Evolutionary conservation across 2,797 vertebrate species (phyloP).

Genomic region (Anolis apletophallus): DNA sequence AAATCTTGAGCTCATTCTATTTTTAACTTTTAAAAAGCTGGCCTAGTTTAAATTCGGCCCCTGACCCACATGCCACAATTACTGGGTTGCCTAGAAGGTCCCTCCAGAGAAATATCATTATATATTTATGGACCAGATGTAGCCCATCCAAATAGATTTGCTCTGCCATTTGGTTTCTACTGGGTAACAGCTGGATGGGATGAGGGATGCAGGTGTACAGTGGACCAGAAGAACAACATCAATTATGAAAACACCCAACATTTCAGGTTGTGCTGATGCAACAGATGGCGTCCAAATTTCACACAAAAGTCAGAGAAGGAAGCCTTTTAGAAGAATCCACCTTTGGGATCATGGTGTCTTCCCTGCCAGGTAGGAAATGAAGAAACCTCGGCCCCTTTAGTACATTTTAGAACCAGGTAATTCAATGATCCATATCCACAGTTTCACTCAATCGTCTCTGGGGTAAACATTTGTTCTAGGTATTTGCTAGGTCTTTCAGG

Average conservation of each 20-base stretch:
- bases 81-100: slow-evolving; percentile 37
- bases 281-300: background rate
- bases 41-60: slow-evolving; percentile 14
- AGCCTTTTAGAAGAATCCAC: background rate
- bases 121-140: slow-evolving; percentile 70
- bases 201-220: slow-evolving; percentile 21
- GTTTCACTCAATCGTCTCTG: no score
- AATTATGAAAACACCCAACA: slow-evolving; percentile 53
- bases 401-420: background rate
- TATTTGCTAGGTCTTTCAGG: no score
- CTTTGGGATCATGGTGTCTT: no score
- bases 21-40: slow-evolving; percentile 16
- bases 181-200: slow-evolving; percentile 66
- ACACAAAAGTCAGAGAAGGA: background rate
- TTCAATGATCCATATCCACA: background rate
- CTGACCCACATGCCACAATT: slow-evolving; percentile 29
- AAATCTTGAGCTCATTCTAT: background rate
- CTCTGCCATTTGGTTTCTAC: slow-evolving; percentile 67
- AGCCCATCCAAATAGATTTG: slow-evolving; percentile 67
- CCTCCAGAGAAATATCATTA: slow-evolving; percentile 57
- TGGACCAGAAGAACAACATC: slow-evolving; percentile 57
- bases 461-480: no score
- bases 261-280: slow-evolving; percentile 20
- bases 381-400: background rate
- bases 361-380: no score